Base-by-base conservation (phyloP, 2,797 vertebrate species). In the Phataginus tetradactyla region DNA sequence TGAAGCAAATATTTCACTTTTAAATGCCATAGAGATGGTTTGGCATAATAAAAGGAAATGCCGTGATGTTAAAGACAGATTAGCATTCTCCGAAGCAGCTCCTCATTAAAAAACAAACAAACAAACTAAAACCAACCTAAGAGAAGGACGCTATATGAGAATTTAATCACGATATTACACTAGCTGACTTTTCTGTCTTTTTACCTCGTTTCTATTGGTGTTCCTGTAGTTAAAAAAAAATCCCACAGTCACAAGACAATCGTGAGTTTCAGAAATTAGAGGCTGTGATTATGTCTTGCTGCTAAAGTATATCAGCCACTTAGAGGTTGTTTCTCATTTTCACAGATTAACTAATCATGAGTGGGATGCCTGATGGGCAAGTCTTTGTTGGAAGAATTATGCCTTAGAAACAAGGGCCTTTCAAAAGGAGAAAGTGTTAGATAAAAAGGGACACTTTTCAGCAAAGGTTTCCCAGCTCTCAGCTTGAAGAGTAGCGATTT, bases 1-100 rank as follows among this genome's bases (percentile, higher is more conserved):
- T 9, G 32, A 95, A 94, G 83, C 96, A 97, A 95, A 97, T n/a
- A 93, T 92, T 97, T 98, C 98, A 78, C 91, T 98, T 98, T 97
- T 97, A 96, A 97, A 98, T 98, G 63, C 83, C 42, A 93, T 5
- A 0, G 95, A 95, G 32, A 53, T 97, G 72, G 49, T 71, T 98
- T 66, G 68, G 61, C 86, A 94, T 91, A 87, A 93, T 86, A 39
- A 39, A 90, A 94, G 91, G 75, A 97, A 94, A 95, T 61, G 78
- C 4, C 79, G 61, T 74, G 94, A 96, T 90, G 93, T 93, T 97
- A 95, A 96, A 97, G 91, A 96, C 86, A 77, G 88, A 72, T 86
- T 95, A 94, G 15, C 86, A 78, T 68, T 61, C 42, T 93, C 93
- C 13, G 78, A 64, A 89, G 17, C 66, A n/a, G 21, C 57, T 92